Evolutionary conservation across 2,888 invertebrate species (phyloP).

Genomic region (Augochlorella aurata): DNA sequence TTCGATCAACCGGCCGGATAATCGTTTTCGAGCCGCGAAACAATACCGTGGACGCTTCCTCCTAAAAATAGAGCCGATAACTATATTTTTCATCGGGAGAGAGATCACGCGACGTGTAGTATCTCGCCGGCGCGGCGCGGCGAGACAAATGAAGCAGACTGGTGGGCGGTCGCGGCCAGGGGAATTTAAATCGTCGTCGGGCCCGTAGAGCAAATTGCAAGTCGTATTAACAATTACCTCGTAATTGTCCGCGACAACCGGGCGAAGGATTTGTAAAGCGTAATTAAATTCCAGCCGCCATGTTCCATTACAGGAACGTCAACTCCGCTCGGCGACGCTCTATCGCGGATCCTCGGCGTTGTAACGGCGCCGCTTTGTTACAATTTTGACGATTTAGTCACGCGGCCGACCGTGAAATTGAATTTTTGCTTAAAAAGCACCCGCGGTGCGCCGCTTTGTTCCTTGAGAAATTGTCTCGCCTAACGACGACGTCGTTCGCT

Average conservation of each 20-base stretch:
- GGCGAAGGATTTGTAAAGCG: constrained; percentile 52
- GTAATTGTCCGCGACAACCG: constrained; percentile 58
- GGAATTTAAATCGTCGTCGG: constrained; percentile 22
- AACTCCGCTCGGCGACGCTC: constrained; percentile 32
- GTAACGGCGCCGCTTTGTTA: constrained; percentile 40
- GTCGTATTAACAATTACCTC: constrained; percentile 63
- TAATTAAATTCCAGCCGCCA: constrained; percentile 60
- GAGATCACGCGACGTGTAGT: not conserved
- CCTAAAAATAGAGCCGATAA: constrained; percentile 25
- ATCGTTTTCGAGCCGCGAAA: not conserved
- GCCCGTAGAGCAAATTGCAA: constrained; percentile 52
- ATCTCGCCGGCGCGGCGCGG: constrained; percentile 6
- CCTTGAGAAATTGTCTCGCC: constrained; percentile 14
- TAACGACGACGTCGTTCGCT: not conserved
- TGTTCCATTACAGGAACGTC: constrained; percentile 45
- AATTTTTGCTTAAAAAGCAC: constrained; percentile 38
- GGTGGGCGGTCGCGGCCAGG: constrained; percentile 47
- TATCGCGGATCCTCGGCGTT: constrained; percentile 29
- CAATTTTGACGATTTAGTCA: constrained; percentile 51
- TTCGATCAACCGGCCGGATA: constrained; percentile 2
- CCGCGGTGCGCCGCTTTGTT: not conserved
- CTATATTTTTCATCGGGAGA: not conserved
- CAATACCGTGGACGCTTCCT: not conserved
- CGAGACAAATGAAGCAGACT: constrained; percentile 40
- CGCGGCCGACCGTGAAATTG: constrained; percentile 24